phyloP scores from a whole-genome alignment of 2,113 vertebrate genomes.

The Sturnira hondurensis region DNA sequence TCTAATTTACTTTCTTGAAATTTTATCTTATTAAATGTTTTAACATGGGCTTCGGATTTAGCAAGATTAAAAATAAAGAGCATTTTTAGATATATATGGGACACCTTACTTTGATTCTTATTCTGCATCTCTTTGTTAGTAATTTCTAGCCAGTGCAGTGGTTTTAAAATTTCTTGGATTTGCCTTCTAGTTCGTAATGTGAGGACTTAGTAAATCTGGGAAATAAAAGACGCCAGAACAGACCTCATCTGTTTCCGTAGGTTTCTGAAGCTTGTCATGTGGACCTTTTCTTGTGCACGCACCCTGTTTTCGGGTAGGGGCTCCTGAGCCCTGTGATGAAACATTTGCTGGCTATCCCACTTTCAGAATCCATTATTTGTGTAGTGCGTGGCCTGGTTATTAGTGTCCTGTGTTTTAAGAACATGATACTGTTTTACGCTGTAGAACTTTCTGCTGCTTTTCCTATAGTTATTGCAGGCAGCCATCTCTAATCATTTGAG shows the following conservation, averaged over 20 bases:
- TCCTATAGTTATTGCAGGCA: not conserved
- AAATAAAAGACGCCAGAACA: not conserved
- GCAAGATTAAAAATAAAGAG: not conserved
- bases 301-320: not conserved
- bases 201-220: not conserved
- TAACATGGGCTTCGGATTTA: not conserved
- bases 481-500: not conserved
- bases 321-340: not conserved
- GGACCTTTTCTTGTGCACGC: not conserved
- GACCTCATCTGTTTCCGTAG: not conserved
- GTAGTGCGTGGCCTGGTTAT: not conserved
- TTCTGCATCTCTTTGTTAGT: not conserved
- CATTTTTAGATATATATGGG: not conserved
- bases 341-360: not conserved
- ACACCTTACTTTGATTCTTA: not conserved
- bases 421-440: not conserved
- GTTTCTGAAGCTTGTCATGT: not conserved
- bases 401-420: conserved; percentile 8
- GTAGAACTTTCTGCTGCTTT: not conserved
- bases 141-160: not conserved
- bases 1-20: not conserved
- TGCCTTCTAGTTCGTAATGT: not conserved
- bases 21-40: not conserved
- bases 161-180: not conserved
- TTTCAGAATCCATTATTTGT: conserved; percentile 30